Conservation (phyloP, 2,888 invertebrate genomes). For the Agrotis ipsilon region DNA sequence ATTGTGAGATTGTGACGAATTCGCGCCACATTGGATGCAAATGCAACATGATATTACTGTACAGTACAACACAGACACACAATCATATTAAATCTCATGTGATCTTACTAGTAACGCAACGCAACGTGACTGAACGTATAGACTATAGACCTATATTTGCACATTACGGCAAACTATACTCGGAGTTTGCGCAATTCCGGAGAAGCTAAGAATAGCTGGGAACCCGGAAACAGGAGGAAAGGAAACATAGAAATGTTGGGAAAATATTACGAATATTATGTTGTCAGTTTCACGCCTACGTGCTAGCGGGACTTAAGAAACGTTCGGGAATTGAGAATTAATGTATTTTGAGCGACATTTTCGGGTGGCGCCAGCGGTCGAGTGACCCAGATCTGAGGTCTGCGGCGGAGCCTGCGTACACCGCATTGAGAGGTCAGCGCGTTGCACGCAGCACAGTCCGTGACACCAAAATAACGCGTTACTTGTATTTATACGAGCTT, state of each 20-base stretch:
- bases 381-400: conserved; percentile 82
- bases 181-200: conserved; percentile 52
- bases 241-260: conserved; percentile 41
- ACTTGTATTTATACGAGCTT: conserved; percentile 62
- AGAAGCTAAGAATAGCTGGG: conserved; percentile 54
- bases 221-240: conserved; percentile 48
- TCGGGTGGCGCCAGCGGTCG: conserved; percentile 73
- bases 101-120: conserved; percentile 42
- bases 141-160: conserved; percentile 44
- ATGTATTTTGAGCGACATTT: conserved; percentile 71
- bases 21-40: conserved; percentile 59
- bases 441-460: conserved; percentile 64
- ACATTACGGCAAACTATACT: conserved; percentile 31
- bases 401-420: conserved; percentile 81
- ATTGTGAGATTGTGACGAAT: conserved; percentile 65
- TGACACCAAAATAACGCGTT: conserved; percentile 76
- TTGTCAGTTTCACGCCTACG: conserved; percentile 37
- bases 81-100: conserved; percentile 37
- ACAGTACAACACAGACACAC: conserved; percentile 32
- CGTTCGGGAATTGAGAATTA: conserved; percentile 42
- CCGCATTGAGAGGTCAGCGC: conserved; percentile 79
- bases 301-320: conserved; percentile 20
- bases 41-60: conserved; percentile 58
- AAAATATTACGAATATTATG: conserved; percentile 36
- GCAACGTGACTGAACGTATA: conserved; percentile 33